These are phyloP conservation scores for Chiroxiphia lanceolata DNA, from an alignment of 2,797 vertebrate species.

Conservation along the genomic window DNA sequence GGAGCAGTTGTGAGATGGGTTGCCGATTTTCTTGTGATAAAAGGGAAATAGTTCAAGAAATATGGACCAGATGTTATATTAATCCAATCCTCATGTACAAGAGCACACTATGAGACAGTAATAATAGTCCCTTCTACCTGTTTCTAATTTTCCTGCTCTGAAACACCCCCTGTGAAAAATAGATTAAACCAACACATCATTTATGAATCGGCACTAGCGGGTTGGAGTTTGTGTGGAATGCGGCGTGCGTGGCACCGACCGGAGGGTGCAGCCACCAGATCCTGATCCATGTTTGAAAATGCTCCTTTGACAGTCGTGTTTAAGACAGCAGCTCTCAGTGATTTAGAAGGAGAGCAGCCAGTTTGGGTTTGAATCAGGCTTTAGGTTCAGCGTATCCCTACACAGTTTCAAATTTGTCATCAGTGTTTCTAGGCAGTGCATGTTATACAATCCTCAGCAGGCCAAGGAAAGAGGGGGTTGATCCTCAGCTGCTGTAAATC, in stretches of 20 bases:
- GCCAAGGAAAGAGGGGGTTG: conserved; percentile 17
- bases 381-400: conserved; percentile 54
- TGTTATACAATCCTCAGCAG: conserved; percentile 59
- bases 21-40: conserved; percentile 84
- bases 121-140: conserved; percentile 81
- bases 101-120: conserved; percentile 78
- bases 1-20: conserved; percentile 85
- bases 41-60: conserved; percentile 85
- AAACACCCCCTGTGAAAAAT: conserved; percentile 83
- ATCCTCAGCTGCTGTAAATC: conserved; percentile 69
- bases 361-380: conserved; percentile 63
- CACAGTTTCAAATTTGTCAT: conserved; percentile 70
- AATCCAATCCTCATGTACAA: conserved; percentile 84
- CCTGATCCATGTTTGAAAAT: conserved; percentile 67
- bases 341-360: conserved; percentile 71
- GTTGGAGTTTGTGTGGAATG: conserved; percentile 65
- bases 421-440: conserved; percentile 18
- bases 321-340: conserved; percentile 57
- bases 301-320: conserved; percentile 68
- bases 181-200: conserved; percentile 83
- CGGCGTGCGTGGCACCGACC: conserved; percentile 23
- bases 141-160: conserved; percentile 81
- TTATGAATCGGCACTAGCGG: conserved; percentile 69
- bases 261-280: conserved; percentile 53
- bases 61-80: conserved; percentile 85